phyloP scores from a whole-genome alignment of 2,797 vertebrate species.

The Poecilia wingei region DNA sequence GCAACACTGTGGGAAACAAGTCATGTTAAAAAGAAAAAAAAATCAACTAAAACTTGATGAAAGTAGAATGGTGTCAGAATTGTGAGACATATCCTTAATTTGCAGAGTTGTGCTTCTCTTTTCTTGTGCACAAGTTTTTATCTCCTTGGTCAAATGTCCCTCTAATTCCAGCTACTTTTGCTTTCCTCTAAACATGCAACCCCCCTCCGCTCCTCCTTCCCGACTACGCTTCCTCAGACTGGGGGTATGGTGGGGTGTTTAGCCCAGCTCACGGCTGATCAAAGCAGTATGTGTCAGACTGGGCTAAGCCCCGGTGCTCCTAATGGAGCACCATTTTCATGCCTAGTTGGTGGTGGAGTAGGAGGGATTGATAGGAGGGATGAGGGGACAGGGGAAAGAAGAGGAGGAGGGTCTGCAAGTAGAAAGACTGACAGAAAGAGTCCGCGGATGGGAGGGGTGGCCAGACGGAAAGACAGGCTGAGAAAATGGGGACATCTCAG shows the following conservation, averaged over 20 bases:
- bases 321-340: constrained; percentile 82
- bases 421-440: constrained; percentile 49
- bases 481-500: constrained; percentile 13
- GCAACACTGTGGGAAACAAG: neutral
- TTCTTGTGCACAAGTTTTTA: constrained; percentile 41
- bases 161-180: constrained; percentile 29
- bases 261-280: constrained; percentile 76
- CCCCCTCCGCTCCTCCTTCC: constrained; percentile 15
- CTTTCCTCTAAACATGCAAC: neutral
- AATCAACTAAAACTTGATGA: constrained; percentile 14
- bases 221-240: constrained; percentile 33
- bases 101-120: constrained; percentile 23
- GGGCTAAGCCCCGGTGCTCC: constrained; percentile 73
- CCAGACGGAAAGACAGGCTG: constrained; percentile 11
- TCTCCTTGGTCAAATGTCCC: constrained; percentile 27
- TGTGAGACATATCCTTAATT: neutral
- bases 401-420: constrained; percentile 20
- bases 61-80: constrained; percentile 15
- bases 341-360: constrained; percentile 79
- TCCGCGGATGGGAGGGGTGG: constrained; percentile 33
- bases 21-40: constrained; percentile 9
- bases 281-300: constrained; percentile 76
- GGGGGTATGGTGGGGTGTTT: constrained; percentile 74
- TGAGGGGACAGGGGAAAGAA: neutral
- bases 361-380: constrained; percentile 54